Evolutionary conservation across 2,888 invertebrate species (phyloP).

Genomic region (Pimpla rufipes): DNA sequence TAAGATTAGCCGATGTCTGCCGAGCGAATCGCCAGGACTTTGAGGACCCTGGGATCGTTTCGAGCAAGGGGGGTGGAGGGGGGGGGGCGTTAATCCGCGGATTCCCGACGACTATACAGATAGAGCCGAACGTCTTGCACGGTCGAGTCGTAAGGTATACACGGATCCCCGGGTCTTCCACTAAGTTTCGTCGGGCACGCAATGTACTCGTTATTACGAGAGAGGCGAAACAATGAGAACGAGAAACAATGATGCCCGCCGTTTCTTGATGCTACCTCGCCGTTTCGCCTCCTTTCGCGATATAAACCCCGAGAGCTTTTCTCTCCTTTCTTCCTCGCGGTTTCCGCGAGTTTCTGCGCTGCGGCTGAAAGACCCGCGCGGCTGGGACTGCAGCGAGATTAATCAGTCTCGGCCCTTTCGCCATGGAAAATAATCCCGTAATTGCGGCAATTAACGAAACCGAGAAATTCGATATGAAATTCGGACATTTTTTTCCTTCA

Average conservation of each 20-base stretch:
- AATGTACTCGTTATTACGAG: slow-evolving; percentile 66
- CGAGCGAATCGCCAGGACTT: slow-evolving; percentile 30
- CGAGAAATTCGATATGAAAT: not conserved
- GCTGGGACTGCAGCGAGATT: slow-evolving; percentile 11
- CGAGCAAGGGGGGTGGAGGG: not conserved
- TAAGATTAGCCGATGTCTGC: slow-evolving; percentile 32
- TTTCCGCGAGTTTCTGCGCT: slow-evolving; percentile 30
- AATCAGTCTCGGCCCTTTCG: not conserved
- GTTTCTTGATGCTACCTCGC: slow-evolving; percentile 32
- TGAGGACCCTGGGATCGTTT: slow-evolving; percentile 49
- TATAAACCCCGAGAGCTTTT: slow-evolving; percentile 38
- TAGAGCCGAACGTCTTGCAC: slow-evolving; percentile 43
- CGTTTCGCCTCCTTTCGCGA: slow-evolving; percentile 43
- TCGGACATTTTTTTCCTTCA: too few species aligned
- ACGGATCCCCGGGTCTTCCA: slow-evolving; percentile 51
- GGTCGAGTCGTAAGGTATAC: slow-evolving; percentile 11
- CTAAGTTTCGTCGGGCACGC: slow-evolving; percentile 65
- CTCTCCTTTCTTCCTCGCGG: slow-evolving; percentile 12
- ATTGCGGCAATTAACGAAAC: not conserved
- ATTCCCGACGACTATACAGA: slow-evolving; percentile 52
- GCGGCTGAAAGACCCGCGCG: slow-evolving; percentile 15
- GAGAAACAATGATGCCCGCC: slow-evolving; percentile 61
- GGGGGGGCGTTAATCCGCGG: slow-evolving; percentile 43
- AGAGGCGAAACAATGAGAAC: slow-evolving; percentile 65
- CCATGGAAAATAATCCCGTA: not conserved